Percentiles rank a stretch among this genome's conserved stretches.
Evolutionary conservation across 1,140 invertebrate genomes (phyloP).

Genomic region (Macrobrachium rosenbergii): DNA sequence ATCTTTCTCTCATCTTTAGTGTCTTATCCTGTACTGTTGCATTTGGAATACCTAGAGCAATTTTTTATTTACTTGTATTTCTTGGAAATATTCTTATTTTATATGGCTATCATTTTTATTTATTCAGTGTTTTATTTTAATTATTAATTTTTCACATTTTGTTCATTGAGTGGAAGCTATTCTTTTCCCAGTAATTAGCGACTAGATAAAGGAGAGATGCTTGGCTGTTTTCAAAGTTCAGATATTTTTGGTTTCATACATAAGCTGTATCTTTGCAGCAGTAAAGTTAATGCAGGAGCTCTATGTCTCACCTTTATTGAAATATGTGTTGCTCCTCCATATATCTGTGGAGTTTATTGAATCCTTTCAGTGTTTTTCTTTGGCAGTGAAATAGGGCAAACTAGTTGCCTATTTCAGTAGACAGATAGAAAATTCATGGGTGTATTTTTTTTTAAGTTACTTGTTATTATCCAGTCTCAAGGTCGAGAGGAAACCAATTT

Average conservation of each 20-base stretch:
- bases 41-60: no score
- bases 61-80: no score
- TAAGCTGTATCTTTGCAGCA: background rate
- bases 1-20: no score
- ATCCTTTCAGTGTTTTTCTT: no score
- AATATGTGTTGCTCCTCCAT: background rate
- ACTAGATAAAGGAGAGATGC: background rate
- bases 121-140: no score
- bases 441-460: background rate
- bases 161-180: no score
- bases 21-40: no score
- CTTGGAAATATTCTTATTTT: no score
- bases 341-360: no score
- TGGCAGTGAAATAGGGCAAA: background rate
- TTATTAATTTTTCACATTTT: no score
- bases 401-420: conserved; percentile 3
- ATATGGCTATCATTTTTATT: no score
- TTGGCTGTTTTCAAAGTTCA: background rate
- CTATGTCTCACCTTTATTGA: background rate
- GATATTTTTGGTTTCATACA: background rate
- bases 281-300: background rate
- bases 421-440: background rate
- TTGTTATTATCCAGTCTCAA: background rate
- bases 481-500: background rate
- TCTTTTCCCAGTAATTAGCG: background rate